Base-by-base conservation (phyloP, 2,113 vertebrate genomes). In the Mionectes macconnelli region DNA sequence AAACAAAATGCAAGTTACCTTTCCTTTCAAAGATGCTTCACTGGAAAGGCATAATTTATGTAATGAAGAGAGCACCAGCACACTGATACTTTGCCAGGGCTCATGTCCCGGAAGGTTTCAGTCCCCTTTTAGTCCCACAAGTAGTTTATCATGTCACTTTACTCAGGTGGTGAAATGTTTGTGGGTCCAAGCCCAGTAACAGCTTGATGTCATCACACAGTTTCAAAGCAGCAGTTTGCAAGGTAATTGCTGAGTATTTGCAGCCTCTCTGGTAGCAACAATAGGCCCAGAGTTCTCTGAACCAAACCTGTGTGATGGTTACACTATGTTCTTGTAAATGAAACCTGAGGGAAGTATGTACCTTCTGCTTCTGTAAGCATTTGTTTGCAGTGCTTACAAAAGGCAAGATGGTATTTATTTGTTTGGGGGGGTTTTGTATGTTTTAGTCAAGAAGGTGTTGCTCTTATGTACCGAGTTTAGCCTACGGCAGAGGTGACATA, bases 1-100 rank as follows among this genome's bases (percentile, higher is more conserved):
- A 95, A 95, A 74, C 35, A 92, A 91, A 87, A 49, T 12, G 28
- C 27, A 78, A 33, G 11, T 81, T 97, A 53, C 57, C 10, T 75
- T 95, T 92, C 37, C 63, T 33, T 83, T 73, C 62, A 50, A 60
- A 90, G 23, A 45, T 56, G 81, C 28, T 25, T 14, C 18, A 18
- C 37, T 42, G 57, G 44, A 66, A 81, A 86, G 6, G 22, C 20
- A 17, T 21, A 17, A 15, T 14, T 60, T 44, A 63, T 37, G 33
- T 5, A 28, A 67, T 5, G 24, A 59, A 60, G 55, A 25, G 27
- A 60, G 4, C 14, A n/a, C 17, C 15, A 18, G 53, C 22, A 14
- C 0, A 1, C 28, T 80, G 49, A 66, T n/a, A 18, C 21, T 40
- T 60, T 39, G 14, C n/a, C 31, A 47, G 19, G 39, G 56, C n/a